phyloP scores from a whole-genome alignment of 2,888 invertebrate species.

The Sinopyrophorus schimmeli region DNA sequence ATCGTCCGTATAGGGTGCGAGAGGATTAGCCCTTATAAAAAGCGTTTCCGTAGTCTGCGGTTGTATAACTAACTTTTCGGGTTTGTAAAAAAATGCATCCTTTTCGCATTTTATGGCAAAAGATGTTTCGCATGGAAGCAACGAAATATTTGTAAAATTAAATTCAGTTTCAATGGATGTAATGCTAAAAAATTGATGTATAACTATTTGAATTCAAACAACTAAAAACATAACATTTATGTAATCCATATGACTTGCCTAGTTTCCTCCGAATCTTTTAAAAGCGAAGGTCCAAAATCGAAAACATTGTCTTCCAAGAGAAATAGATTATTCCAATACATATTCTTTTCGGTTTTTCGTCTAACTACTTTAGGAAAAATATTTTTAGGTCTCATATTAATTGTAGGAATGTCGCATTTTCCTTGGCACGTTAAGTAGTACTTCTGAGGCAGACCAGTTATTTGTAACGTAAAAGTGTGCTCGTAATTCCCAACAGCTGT shows the following conservation, averaged over 20 bases:
- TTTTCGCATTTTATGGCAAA: constrained; percentile 57
- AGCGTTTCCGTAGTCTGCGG: constrained; percentile 44
- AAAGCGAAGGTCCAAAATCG: constrained; percentile 44
- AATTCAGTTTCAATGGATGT: constrained; percentile 57
- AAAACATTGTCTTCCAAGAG: constrained; percentile 42
- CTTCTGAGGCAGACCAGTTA: constrained; percentile 40
- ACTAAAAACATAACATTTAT: neutral
- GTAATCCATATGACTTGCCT: too few relatives aligned
- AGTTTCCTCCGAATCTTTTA: constrained; percentile 7
- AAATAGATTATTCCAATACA: constrained; percentile 40
- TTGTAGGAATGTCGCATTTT: constrained; percentile 46
- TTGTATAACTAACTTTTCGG: constrained; percentile 41
- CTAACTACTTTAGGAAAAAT: constrained; percentile 43
- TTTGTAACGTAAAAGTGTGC: constrained; percentile 43
- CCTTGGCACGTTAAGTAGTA: constrained; percentile 43
- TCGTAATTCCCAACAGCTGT: constrained; percentile 40
- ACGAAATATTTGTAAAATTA: constrained; percentile 60
- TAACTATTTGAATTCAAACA: neutral
- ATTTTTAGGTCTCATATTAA: constrained; percentile 43
- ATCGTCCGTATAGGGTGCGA: constrained; percentile 45
- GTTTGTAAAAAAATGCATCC: constrained; percentile 55
- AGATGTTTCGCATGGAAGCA: constrained; percentile 56
- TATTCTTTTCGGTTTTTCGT: constrained; percentile 34
- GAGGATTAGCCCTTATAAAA: constrained; percentile 47
- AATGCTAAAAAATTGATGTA: too few relatives aligned